Evolutionary conservation across 2,113 vertebrate species (phyloP).

Genomic region (Talpa occidentalis): DNA sequence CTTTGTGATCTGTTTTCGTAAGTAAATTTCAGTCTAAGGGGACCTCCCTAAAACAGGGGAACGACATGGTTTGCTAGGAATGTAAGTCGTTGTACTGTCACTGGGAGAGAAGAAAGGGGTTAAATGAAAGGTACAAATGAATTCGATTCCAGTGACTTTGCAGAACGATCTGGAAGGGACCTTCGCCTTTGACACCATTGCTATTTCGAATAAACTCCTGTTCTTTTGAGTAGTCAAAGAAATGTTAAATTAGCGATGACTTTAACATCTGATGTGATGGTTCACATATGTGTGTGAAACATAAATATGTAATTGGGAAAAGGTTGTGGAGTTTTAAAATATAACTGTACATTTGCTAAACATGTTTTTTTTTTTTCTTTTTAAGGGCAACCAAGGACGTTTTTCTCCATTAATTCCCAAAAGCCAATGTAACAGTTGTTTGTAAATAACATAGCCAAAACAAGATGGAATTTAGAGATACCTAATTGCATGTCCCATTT

Average conservation of each 20-base stretch:
- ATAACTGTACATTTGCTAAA: constrained; percentile 71
- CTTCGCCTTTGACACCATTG: constrained; percentile 44
- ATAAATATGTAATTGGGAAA: constrained; percentile 59
- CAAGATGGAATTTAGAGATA: constrained; percentile 53
- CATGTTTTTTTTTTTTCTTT: constrained; percentile 71
- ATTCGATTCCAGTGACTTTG: constrained; percentile 43
- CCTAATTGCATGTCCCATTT: constrained; percentile 6
- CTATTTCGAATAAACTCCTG: constrained; percentile 56
- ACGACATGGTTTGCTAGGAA: not conserved
- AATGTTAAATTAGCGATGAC: constrained; percentile 46
- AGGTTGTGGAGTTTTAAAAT: constrained; percentile 38
- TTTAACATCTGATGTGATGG: constrained; percentile 42
- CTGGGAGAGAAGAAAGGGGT: constrained; percentile 52
- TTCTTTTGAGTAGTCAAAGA: constrained; percentile 51
- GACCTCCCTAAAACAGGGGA: not conserved
- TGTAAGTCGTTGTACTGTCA: constrained; percentile 64
- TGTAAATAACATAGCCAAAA: constrained; percentile 62
- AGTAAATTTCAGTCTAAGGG: constrained; percentile 52
- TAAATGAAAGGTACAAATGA: constrained; percentile 47
- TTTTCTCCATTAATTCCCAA: constrained; percentile 61
- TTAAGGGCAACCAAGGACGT: constrained; percentile 67
- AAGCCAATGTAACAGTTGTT: constrained; percentile 58
- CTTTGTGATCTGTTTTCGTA: constrained; percentile 66
- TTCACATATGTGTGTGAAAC: constrained; percentile 25
- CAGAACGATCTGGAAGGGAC: constrained; percentile 3